These are phyloP conservation scores for Teleogryllus occipitalis DNA, from an alignment of 1,140 invertebrate genomes.

Conservation along the genomic window DNA sequence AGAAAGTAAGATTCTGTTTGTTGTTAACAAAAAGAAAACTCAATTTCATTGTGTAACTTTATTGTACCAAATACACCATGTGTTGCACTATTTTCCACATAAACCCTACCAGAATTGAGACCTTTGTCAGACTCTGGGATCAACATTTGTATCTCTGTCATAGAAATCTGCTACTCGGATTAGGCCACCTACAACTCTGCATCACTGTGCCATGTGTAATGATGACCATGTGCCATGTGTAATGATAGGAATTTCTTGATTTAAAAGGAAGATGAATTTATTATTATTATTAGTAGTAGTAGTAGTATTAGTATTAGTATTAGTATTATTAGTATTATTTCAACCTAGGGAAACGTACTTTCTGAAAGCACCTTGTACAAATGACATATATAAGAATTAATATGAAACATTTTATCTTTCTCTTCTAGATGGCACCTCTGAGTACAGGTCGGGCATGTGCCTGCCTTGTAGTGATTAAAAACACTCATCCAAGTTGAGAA, in stretches of 20 bases:
- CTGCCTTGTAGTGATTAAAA: slow-evolving; percentile 60
- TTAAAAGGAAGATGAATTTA: background rate
- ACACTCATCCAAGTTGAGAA: slow-evolving; percentile 7
- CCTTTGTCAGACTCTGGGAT: no score
- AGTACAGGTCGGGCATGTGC: slow-evolving; percentile 75
- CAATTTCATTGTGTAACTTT: background rate
- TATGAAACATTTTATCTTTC: background rate
- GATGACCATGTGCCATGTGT: background rate
- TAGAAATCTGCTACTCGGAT: no score
- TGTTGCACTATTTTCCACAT: background rate
- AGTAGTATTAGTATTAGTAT: no score
- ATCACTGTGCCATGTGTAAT: background rate
- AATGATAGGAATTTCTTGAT: background rate
- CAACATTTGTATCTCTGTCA: no score
- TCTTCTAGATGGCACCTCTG: slow-evolving; percentile 55
- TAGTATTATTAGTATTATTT: no score
- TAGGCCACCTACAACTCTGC: no score
- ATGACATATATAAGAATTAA: background rate
- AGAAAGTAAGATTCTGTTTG: background rate
- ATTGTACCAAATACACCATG: background rate
- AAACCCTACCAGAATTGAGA: no score
- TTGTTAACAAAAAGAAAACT: background rate
- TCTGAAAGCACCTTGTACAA: no score
- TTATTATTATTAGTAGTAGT: no score
- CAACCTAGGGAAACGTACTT: background rate